Percentiles rank a stretch among this genome's conserved stretches.
Conservation (phyloP, 2,888 invertebrate species). For the Platynereis dumerilii region DNA sequence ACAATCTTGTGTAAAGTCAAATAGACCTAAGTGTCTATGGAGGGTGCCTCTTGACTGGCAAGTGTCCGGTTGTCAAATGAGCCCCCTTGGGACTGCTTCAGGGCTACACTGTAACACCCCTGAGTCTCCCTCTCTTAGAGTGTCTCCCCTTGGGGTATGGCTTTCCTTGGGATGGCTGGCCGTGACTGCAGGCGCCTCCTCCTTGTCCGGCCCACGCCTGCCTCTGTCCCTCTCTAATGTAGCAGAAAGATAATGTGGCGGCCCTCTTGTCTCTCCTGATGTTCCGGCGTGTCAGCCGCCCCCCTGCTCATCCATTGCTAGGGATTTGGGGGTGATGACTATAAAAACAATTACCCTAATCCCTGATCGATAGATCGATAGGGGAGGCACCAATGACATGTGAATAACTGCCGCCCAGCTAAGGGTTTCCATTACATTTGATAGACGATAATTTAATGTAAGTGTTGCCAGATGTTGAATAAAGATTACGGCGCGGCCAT, state of each 20-base stretch:
- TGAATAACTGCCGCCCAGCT: constrained; percentile 12
- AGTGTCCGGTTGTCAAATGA: no score
- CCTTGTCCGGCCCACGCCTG: constrained; percentile 5
- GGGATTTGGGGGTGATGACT: constrained; percentile 17
- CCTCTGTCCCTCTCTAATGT: constrained; percentile 6
- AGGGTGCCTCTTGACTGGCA: no score
- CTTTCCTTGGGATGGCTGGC: no score
- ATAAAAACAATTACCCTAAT: constrained; percentile 28
- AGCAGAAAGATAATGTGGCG: constrained; percentile 21
- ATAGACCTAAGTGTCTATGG: no score
- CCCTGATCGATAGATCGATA: constrained; percentile 10
- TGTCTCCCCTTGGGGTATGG: no score
- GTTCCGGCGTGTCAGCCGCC: constrained; percentile 2
- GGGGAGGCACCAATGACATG: constrained; percentile 5
- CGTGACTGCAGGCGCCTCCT: no score
- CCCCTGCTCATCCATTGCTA: constrained; percentile 18
- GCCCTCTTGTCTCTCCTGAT: constrained; percentile 20
- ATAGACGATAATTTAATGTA: constrained; percentile 25
- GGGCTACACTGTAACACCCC: no score
- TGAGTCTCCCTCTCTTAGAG: no score
- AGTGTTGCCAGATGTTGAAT: constrained; percentile 27
- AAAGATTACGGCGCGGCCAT: constrained; percentile 21
- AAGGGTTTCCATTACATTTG: constrained; percentile 16
- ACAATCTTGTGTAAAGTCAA: no score
- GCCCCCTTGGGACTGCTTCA: no score